These are phyloP conservation scores for Glaucidium brasilianum DNA, from an alignment of 2,113 vertebrate species.

Conservation along the genomic window DNA sequence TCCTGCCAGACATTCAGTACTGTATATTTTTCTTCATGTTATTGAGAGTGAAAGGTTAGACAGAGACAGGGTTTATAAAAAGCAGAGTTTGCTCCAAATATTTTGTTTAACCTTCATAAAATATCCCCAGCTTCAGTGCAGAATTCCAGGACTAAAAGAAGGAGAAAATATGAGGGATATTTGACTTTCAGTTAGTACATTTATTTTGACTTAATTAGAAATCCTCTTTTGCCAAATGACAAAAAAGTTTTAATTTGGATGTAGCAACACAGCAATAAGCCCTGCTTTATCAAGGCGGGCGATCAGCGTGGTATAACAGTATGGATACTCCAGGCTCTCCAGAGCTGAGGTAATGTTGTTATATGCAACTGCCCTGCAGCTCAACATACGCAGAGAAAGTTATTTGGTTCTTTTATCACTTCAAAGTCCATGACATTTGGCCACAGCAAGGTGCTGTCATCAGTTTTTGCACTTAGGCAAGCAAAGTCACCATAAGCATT, in stretches of 20 bases:
- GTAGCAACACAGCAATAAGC: background rate
- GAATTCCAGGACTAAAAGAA: background rate
- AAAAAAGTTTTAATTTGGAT: background rate
- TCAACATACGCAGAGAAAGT: background rate
- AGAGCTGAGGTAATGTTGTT: background rate
- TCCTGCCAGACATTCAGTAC: constrained; percentile 12
- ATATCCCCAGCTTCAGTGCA: background rate
- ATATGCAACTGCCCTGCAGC: background rate
- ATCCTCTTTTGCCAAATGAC: background rate
- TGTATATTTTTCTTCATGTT: constrained; percentile 47
- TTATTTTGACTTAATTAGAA: background rate
- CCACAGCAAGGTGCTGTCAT: background rate
- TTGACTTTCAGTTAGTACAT: background rate
- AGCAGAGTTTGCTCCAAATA: constrained; percentile 39
- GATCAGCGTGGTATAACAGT: background rate
- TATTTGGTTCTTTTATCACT: background rate
- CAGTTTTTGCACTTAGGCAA: background rate
- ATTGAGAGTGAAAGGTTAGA: constrained; percentile 28
- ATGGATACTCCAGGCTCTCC: background rate
- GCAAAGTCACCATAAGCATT: background rate
- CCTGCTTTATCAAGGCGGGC: background rate
- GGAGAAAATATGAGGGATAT: background rate
- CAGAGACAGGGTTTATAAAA: constrained; percentile 36
- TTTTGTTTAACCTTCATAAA: constrained; percentile 53
- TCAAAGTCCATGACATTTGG: background rate